Evolutionary conservation across 92 coral and sea anemone genomes (phyloP).

Genomic region (Phymanthus crucifer): DNA sequence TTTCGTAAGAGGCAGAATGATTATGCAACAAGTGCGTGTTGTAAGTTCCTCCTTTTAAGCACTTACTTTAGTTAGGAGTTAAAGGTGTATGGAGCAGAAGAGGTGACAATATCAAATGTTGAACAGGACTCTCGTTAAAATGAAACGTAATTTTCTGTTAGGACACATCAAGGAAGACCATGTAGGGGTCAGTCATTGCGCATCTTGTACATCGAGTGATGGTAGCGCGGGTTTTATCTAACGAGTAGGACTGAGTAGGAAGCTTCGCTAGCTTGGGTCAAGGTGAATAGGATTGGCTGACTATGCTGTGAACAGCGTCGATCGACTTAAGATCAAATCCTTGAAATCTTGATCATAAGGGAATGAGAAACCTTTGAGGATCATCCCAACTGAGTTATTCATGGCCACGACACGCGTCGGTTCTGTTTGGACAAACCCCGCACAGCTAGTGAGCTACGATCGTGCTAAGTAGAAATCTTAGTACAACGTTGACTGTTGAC

Average conservation of each 20-base stretch:
- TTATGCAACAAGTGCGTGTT: no score
- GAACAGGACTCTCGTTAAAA: background rate
- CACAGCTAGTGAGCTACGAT: no score
- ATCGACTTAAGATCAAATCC: background rate
- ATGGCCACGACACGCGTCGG: no score
- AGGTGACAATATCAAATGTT: background rate
- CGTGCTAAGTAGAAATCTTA: background rate
- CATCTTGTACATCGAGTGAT: no score
- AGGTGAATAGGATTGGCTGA: conserved; percentile 1
- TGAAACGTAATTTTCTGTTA: no score
- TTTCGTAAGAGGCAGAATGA: no score
- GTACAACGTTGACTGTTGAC: background rate
- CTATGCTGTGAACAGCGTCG: background rate
- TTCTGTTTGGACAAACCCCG: no score
- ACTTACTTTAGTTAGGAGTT: background rate
- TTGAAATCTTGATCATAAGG: background rate
- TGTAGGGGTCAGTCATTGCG: background rate
- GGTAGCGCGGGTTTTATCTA: no score
- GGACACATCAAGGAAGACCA: background rate
- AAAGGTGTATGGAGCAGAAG: background rate
- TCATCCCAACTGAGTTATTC: no score
- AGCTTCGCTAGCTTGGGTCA: background rate
- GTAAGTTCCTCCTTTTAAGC: background rate
- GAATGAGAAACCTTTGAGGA: background rate
- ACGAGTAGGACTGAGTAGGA: background rate